Conservation (phyloP, 2,113 vertebrate genomes). For the Vimba vimba region DNA sequence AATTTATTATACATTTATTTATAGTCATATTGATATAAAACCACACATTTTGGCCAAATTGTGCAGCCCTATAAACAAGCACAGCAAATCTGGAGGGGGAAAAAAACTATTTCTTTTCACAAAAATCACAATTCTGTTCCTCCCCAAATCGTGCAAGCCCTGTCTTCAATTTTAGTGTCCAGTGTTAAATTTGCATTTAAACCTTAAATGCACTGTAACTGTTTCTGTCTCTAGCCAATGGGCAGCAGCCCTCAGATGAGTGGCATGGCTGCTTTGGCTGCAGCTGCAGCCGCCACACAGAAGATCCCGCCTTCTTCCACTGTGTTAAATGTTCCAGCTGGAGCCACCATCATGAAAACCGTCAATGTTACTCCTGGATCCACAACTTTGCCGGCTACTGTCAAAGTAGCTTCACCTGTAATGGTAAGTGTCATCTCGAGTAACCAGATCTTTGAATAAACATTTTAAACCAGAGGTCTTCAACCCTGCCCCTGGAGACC, state of each 20-base stretch:
- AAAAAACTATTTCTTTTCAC: too few species aligned
- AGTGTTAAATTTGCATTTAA: not conserved
- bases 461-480: not conserved
- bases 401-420: conserved; percentile 82
- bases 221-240: conserved; percentile 70
- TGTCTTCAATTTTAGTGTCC: not conserved
- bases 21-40: not conserved
- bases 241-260: conserved; percentile 84
- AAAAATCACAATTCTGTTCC: not conserved
- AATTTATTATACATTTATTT: not conserved
- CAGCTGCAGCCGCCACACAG: conserved; percentile 82
- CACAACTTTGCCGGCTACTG: conserved; percentile 75
- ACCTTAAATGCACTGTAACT: too few species aligned
- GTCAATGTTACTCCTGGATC: conserved; percentile 79
- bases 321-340: conserved; percentile 78
- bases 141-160: not conserved
- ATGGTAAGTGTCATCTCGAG: conserved; percentile 68
- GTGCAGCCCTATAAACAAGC: not conserved
- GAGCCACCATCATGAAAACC: conserved; percentile 81
- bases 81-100: too few species aligned
- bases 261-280: conserved; percentile 82
- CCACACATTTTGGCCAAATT: not conserved
- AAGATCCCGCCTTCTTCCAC: conserved; percentile 85
- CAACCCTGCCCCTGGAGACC: too few species aligned
- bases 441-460: not conserved